Percentiles rank a stretch among this genome's conserved stretches.
Conservation (phyloP, 2,113 vertebrate species). For the Microtus montanus region DNA sequence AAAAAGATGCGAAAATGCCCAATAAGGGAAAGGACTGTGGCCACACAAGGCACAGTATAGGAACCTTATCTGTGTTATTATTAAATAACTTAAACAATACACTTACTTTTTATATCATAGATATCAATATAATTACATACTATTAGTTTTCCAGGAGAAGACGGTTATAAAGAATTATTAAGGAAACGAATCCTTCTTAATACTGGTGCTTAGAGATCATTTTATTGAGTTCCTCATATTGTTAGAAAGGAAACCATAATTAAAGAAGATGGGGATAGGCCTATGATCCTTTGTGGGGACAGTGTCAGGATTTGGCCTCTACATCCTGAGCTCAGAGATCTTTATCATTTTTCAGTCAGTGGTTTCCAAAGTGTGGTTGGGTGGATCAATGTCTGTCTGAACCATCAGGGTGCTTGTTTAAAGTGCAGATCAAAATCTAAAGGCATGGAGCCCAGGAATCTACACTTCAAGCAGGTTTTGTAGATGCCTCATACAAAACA, state of each 20-base stretch:
- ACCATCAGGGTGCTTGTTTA: background rate
- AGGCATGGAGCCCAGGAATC: background rate
- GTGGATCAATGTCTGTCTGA: background rate
- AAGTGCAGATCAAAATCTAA: background rate
- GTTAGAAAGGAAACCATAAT: background rate
- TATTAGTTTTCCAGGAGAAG: conserved; percentile 29
- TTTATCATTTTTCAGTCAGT: background rate
- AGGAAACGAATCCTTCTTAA: conserved; percentile 20
- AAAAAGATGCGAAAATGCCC: background rate
- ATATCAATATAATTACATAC: background rate
- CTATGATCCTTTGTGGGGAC: background rate
- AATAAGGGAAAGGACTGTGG: background rate
- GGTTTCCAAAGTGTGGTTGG: background rate
- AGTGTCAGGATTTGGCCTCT: background rate
- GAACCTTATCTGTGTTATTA: background rate
- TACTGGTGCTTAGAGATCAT: background rate
- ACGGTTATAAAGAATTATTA: conserved; percentile 24
- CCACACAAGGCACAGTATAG: background rate
- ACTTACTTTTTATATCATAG: background rate
- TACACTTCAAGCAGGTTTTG: conserved; percentile 16
- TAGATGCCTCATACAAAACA: conserved; percentile 32
- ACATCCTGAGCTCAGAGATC: background rate
- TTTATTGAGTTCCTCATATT: background rate
- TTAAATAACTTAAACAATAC: background rate
- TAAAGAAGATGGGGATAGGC: background rate